phyloP scores from a whole-genome alignment of 2,888 invertebrate genomes.

The Amiota minor region DNA sequence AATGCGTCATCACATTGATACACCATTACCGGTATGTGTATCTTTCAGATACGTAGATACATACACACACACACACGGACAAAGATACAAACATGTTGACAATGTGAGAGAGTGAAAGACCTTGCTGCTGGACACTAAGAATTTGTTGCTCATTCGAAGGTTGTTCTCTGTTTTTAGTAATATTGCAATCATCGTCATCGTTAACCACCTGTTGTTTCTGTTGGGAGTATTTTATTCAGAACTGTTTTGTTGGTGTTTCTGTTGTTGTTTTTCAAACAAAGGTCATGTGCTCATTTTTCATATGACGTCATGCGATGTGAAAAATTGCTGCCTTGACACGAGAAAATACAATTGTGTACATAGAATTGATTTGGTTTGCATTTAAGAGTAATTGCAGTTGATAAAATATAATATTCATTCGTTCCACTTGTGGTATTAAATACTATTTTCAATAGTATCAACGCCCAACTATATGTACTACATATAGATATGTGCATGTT shows the following conservation, averaged over 20 bases:
- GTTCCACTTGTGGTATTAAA: conserved; percentile 1
- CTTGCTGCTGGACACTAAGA: background rate
- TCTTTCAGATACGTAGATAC: background rate
- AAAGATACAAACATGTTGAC: background rate
- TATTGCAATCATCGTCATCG: background rate
- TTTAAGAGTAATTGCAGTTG: background rate
- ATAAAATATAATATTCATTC: background rate
- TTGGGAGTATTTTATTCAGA: background rate
- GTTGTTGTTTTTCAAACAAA: background rate
- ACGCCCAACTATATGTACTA: too few relatives aligned
- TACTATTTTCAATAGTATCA: background rate
- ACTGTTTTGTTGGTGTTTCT: conserved; percentile 3
- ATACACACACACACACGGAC: background rate
- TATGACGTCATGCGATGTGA: conserved; percentile 14
- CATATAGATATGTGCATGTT: background rate
- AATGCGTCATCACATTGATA: conserved; percentile 9
- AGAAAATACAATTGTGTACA: background rate
- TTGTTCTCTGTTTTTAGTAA: background rate
- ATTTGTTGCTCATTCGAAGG: conserved; percentile 22
- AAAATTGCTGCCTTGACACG: conserved; percentile 13
- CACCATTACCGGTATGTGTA: background rate
- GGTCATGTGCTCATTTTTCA: conserved; percentile 16
- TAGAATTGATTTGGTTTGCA: background rate
- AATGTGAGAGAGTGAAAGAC: background rate
- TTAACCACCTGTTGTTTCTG: conserved; percentile 19